Evolutionary conservation across 2,797 vertebrate species (phyloP).

Genomic region (Pelochelys cantorii): DNA sequence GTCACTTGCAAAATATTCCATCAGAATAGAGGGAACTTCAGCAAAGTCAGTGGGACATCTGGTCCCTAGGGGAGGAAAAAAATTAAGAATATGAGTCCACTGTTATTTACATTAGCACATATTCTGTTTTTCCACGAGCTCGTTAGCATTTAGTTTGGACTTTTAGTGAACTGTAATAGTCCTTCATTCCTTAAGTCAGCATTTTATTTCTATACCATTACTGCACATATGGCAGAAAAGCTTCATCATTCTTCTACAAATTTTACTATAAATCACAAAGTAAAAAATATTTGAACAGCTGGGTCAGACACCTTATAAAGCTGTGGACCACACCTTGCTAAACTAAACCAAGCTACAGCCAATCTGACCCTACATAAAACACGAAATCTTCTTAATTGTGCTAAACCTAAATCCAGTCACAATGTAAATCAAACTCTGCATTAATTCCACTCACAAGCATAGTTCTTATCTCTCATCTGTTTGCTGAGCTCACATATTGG

Average conservation of each 20-base stretch:
- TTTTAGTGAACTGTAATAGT: slow-evolving; percentile 74
- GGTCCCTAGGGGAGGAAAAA: slow-evolving; percentile 85
- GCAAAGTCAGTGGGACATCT: slow-evolving; percentile 98
- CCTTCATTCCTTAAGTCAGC: slow-evolving; percentile 77
- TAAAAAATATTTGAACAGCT: slow-evolving; percentile 85
- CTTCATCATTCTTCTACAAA: slow-evolving; percentile 78
- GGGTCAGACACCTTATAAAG: slow-evolving; percentile 76
- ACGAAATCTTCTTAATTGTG: slow-evolving; percentile 58
- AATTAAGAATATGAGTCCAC: slow-evolving; percentile 31
- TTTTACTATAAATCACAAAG: slow-evolving; percentile 80
- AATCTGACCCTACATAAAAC: slow-evolving; percentile 71
- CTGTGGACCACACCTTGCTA: slow-evolving; percentile 76
- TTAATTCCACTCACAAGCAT: slow-evolving; percentile 71
- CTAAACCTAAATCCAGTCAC: slow-evolving; percentile 69
- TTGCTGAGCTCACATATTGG: slow-evolving; percentile 51
- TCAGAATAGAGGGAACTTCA: slow-evolving; percentile 97
- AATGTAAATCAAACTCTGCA: slow-evolving; percentile 61
- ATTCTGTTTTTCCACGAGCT: slow-evolving; percentile 53
- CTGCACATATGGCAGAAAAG: slow-evolving; percentile 74
- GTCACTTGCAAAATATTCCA: slow-evolving; percentile 98
- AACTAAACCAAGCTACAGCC: slow-evolving; percentile 71
- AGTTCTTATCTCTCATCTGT: slow-evolving; percentile 65
- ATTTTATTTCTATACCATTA: slow-evolving; percentile 78
- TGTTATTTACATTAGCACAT: slow-evolving; percentile 49
- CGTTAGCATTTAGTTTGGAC: slow-evolving; percentile 68